These are phyloP conservation scores for Myrmophylax atrothorax DNA, from an alignment of 2,113 vertebrate species.

Conservation along the genomic window DNA sequence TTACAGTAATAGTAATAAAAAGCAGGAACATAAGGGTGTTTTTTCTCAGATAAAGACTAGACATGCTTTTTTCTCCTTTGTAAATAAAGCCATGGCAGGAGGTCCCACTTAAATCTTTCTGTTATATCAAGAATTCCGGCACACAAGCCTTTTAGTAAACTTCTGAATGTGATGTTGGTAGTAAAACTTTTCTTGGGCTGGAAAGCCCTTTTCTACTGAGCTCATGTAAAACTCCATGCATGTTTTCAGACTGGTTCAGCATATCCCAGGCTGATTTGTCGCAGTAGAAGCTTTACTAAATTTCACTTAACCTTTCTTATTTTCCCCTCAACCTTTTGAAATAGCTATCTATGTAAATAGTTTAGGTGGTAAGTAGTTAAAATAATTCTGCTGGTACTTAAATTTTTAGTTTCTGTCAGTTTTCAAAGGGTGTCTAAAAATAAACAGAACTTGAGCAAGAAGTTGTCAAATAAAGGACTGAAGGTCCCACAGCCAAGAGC, in stretches of 20 bases:
- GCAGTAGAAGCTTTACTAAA: neutral
- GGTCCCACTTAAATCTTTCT: neutral
- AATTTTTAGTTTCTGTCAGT: neutral
- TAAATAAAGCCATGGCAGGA: neutral
- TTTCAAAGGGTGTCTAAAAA: neutral
- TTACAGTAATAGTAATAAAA: neutral
- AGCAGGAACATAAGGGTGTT: neutral
- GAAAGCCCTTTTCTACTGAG: neutral
- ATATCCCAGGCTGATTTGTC: neutral
- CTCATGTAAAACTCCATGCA: neutral
- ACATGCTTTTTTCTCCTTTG: neutral
- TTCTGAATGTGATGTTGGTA: neutral
- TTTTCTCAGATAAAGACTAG: neutral
- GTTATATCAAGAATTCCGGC: neutral
- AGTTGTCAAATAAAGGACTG: neutral
- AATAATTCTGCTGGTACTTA: neutral
- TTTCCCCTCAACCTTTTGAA: neutral
- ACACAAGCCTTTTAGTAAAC: neutral
- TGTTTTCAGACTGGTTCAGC: neutral
- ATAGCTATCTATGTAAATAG: neutral
- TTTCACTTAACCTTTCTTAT: neutral
- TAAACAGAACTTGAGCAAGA: slow-evolving; percentile 1
- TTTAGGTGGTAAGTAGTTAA: neutral
- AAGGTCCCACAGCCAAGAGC: neutral
- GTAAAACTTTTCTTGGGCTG: neutral